Evolutionary conservation across 2,113 vertebrate species (phyloP).

Genomic region (Patagioenas fasciata): DNA sequence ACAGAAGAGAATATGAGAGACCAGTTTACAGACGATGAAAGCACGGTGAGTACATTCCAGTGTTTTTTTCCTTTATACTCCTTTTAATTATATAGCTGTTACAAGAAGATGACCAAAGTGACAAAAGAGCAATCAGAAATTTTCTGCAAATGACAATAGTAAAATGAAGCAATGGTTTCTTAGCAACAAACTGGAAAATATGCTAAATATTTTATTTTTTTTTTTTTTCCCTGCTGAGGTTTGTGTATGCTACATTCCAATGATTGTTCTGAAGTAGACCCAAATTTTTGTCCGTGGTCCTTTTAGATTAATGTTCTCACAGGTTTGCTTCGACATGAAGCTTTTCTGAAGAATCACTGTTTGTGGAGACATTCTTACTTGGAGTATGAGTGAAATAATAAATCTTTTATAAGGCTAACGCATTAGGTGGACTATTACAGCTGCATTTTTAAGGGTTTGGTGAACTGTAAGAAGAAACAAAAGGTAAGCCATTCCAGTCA

Average conservation of each 20-base stretch:
- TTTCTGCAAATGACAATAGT: conserved; percentile 46
- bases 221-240: neutral
- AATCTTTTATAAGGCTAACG: neutral
- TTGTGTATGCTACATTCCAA: neutral
- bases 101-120: conserved; percentile 8
- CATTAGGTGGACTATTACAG: neutral
- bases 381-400: neutral
- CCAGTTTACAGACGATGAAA: neutral
- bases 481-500: neutral
- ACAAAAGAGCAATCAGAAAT: conserved; percentile 44
- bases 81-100: conserved; percentile 34
- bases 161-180: conserved; percentile 67
- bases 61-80: neutral
- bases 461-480: neutral
- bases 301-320: neutral
- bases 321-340: neutral
- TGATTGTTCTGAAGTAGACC: neutral
- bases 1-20: neutral
- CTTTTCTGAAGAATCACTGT: neutral
- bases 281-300: neutral
- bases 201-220: neutral
- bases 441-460: neutral
- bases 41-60: neutral
- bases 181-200: conserved; percentile 72
- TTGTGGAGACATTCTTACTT: neutral